Percentiles rank a stretch among this genome's conserved stretches.
These are phyloP conservation scores for Drosophila dives DNA, from an alignment of 2,888 invertebrate species.

Conservation along the genomic window DNA sequence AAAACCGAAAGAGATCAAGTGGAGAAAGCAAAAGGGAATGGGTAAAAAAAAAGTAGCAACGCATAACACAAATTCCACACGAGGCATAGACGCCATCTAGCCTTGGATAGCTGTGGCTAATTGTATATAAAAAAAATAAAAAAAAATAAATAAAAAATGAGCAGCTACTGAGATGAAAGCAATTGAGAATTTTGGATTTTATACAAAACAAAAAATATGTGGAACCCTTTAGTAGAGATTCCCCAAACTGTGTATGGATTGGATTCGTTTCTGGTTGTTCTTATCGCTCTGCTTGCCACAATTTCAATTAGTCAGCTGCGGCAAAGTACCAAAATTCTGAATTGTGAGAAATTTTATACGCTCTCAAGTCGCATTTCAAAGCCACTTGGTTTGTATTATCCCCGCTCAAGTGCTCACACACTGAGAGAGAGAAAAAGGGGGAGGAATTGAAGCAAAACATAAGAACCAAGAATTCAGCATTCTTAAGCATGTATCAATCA, in stretches of 20 bases:
- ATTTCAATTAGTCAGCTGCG: constrained; percentile 41
- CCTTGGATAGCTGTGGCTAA: constrained; percentile 6
- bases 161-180: constrained; percentile 26
- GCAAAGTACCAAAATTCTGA: constrained; percentile 9
- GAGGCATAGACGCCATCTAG: constrained; percentile 25
- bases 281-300: constrained; percentile 25
- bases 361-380: constrained; percentile 17
- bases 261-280: background rate
- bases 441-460: background rate
- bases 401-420: constrained; percentile 33
- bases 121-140: background rate
- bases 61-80: background rate
- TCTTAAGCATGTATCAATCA: constrained; percentile 34
- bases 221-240: background rate
- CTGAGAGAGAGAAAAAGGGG: background rate
- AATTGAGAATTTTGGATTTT: constrained; percentile 14
- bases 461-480: background rate
- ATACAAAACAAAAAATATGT: background rate
- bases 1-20: constrained; percentile 4
- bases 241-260: background rate
- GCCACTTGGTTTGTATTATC: constrained; percentile 25
- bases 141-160: background rate
- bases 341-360: constrained; percentile 34
- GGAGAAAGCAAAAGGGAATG: background rate
- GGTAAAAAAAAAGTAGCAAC: background rate